Conservation (phyloP, 2,113 vertebrate genomes). For the Panthera uncia region DNA sequence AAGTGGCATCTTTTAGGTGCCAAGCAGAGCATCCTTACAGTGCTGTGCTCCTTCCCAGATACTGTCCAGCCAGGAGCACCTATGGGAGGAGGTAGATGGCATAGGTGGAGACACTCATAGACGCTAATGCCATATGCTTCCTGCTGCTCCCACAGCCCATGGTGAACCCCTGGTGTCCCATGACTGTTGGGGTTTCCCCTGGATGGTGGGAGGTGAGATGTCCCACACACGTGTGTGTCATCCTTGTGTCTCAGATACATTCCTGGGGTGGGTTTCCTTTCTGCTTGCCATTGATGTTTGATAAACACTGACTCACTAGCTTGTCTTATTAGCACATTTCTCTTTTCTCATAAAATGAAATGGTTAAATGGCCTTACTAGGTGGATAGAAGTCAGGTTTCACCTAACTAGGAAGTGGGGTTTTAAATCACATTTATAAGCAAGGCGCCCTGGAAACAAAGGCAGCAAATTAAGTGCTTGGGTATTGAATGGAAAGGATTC, state of each 20-base stretch:
- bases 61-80: neutral
- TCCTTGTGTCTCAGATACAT: neutral
- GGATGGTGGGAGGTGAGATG: neutral
- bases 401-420: neutral
- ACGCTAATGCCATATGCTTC: neutral
- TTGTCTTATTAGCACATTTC: neutral
- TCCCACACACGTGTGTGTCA: no score
- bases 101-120: no score
- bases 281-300: neutral
- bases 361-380: neutral
- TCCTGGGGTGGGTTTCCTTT: neutral
- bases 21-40: neutral
- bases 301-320: neutral
- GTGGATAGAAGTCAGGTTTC: neutral
- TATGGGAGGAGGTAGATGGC: neutral
- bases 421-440: neutral
- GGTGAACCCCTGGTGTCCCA: neutral
- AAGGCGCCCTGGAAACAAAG: neutral
- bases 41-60: neutral
- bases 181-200: neutral
- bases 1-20: neutral
- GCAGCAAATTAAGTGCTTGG: neutral
- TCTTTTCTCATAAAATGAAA: constrained; percentile 24
- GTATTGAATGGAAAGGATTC: neutral
- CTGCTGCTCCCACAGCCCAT: neutral